A percentile compares a stretch with the other conserved stretches of the same genome.
These are phyloP conservation scores for Alloscopus bannaensis DNA, from an alignment of 2,888 invertebrate genomes.

Conservation along the genomic window DNA sequence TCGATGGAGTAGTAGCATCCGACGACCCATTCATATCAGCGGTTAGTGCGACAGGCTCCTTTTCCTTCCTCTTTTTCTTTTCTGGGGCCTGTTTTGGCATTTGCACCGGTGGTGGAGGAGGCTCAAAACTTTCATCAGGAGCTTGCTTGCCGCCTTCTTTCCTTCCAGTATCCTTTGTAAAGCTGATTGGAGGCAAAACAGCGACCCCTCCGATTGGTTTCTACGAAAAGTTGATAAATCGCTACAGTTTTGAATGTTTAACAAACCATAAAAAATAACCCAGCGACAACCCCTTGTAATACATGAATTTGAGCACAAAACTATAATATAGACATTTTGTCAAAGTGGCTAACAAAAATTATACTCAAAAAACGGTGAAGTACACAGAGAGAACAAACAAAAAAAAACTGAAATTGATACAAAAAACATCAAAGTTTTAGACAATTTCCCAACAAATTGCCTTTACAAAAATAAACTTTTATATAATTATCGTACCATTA, in stretches of 20 bases:
- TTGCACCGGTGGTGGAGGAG: slow-evolving; percentile 55
- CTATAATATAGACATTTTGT: slow-evolving; percentile 4
- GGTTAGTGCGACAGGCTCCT: slow-evolving; percentile 74
- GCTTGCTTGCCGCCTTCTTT: slow-evolving; percentile 69
- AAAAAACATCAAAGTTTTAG: not conserved
- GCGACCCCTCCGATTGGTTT: slow-evolving; percentile 90
- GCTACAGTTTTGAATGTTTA: not conserved
- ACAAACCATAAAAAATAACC: slow-evolving; percentile 2
- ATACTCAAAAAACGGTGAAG: not conserved
- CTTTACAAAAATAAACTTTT: too few species aligned
- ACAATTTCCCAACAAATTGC: not conserved
- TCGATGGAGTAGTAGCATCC: slow-evolving; percentile 63
- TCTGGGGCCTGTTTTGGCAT: slow-evolving; percentile 66
- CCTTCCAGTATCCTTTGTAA: slow-evolving; percentile 76
- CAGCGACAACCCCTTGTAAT: slow-evolving; percentile 52
- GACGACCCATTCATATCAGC: slow-evolving; percentile 67
- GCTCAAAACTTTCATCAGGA: slow-evolving; percentile 54
- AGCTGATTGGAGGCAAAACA: slow-evolving; percentile 82
- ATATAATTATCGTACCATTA: too few species aligned
- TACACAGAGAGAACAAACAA: not conserved
- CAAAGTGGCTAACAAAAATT: not conserved
- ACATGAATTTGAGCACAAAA: slow-evolving; percentile 23
- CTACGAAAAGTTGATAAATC: slow-evolving; percentile 76
- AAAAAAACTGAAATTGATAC: not conserved
- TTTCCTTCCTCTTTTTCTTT: slow-evolving; percentile 77